Conservation (phyloP, 1,140 invertebrate genomes). For the Papilio polyxenes region DNA sequence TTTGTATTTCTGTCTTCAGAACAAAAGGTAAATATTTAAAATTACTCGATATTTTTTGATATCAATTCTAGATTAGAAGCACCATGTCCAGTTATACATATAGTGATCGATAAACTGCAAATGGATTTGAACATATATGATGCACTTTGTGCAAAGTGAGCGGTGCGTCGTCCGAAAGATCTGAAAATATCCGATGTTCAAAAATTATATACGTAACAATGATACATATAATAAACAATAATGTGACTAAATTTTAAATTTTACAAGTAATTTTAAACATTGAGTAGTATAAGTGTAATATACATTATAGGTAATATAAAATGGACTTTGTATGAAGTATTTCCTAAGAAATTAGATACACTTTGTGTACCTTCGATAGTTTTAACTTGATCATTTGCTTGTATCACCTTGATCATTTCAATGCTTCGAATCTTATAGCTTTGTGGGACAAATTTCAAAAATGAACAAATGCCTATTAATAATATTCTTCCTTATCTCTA, state of each 20-base stretch:
- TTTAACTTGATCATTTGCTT: slow-evolving; percentile 41
- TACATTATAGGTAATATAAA: slow-evolving; percentile 73
- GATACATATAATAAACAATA: slow-evolving; percentile 79
- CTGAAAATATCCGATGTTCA: slow-evolving; percentile 76
- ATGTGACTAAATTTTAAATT: slow-evolving; percentile 77
- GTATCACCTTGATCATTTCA: slow-evolving; percentile 21
- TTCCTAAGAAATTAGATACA: slow-evolving; percentile 55
- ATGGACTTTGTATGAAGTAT: slow-evolving; percentile 73
- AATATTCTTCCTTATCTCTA: slow-evolving; percentile 6
- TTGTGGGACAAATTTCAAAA: slow-evolving; percentile 1
- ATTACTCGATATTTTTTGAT: slow-evolving; percentile 74
- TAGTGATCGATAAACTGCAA: slow-evolving; percentile 41
- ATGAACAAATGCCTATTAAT: slow-evolving; percentile 21
- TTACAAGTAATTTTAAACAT: slow-evolving; percentile 78
- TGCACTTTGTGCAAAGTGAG: slow-evolving; percentile 4
- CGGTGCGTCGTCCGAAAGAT: slow-evolving; percentile 57
- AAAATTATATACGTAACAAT: slow-evolving; percentile 80
- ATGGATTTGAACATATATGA: slow-evolving; percentile 45
- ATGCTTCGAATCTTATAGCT: slow-evolving; percentile 29
- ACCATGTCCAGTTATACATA: slow-evolving; percentile 59
- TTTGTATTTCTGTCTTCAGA: slow-evolving; percentile 65
- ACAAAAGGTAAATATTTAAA: slow-evolving; percentile 57
- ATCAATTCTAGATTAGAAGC: slow-evolving; percentile 66
- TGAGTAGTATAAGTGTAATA: slow-evolving; percentile 77
- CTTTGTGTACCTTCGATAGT: slow-evolving; percentile 38